Evolutionary conservation across 2,797 vertebrate species (phyloP), one percentile per base, ranked within the genome.

Genomic region (Lates japonicus): DNA sequence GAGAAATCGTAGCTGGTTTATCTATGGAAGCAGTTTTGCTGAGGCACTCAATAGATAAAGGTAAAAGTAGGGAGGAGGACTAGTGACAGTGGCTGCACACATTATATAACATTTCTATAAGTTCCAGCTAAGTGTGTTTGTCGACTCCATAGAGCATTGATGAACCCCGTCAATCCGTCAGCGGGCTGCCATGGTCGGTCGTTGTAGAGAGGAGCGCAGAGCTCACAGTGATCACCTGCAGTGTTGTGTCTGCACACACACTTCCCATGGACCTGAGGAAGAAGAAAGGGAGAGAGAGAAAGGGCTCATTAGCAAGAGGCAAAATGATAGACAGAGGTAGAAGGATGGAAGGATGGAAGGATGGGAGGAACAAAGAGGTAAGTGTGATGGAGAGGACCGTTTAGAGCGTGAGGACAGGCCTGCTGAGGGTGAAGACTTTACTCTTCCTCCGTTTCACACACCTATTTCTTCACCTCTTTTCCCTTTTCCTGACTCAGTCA

Each of bases 241-340:
- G 98, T 99, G 91, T 99, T 97, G 95, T 99, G 98, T 90, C 96
- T 97, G 93, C 98, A 99, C 85, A 98, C 95, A 88, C 98, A 99
- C 86, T 96, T 97, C 74, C 98, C 98, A 49, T 99, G 97, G 78
- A 99, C 96, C 98, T 99, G 83, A 42, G 1, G 82, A 74, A 58
- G 87, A 83, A 63, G 54, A 59, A 61, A 51, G n/a, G n/a, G n/a
- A n/a, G n/a, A n/a, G 77, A 58, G 64, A 37, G 58, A 68, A 19
- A 71, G 63, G 55, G 65, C 63, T 89, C 72, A 84, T 92, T 88
- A 88, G 81, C 29, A 52, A 70, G 19, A 59, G 41, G 72, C 20
- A 61, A 70, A 55, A 77, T 16, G 60, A 84, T 19, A 58, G 75
- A 80, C 7, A 7, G 68, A 64, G 59, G 19, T 76, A 63, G 14